Evolutionary conservation across 2,888 invertebrate genomes (phyloP).

Genomic region (Siphlonurus alternatus): DNA sequence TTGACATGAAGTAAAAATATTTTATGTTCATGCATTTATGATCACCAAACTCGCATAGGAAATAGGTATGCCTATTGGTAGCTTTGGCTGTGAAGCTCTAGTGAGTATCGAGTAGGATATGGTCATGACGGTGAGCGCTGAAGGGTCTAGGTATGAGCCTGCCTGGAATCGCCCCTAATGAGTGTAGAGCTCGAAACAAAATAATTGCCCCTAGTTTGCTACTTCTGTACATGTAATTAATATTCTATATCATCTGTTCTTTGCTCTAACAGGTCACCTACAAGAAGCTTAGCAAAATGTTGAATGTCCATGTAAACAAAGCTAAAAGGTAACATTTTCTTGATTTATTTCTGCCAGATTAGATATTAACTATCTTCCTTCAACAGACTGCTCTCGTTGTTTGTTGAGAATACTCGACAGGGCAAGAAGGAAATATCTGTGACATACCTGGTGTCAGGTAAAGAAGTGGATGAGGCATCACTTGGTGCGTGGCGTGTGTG

Average conservation of each 20-base stretch:
- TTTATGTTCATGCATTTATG: too few relatives aligned
- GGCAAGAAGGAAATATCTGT: background rate
- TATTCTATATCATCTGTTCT: background rate
- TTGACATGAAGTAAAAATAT: too few relatives aligned
- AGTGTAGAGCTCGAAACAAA: too few relatives aligned
- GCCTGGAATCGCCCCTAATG: too few relatives aligned
- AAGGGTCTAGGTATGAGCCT: too few relatives aligned
- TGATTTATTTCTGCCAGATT: background rate
- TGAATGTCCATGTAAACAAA: conserved; percentile 1
- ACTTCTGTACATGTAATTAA: background rate
- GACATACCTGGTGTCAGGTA: background rate
- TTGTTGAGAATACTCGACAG: background rate
- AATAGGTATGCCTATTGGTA: too few relatives aligned
- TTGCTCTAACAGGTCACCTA: background rate
- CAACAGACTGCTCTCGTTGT: background rate
- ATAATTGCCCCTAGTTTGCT: too few relatives aligned
- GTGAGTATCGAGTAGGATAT: too few relatives aligned
- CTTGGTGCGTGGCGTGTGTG: background rate
- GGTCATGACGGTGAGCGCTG: too few relatives aligned
- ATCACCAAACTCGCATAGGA: too few relatives aligned
- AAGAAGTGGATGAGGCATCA: background rate
- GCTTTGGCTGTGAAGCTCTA: too few relatives aligned
- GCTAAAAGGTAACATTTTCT: background rate
- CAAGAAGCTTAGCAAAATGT: background rate
- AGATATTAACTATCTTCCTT: background rate